These are phyloP conservation scores for Dolichotis patagonum DNA, from an alignment of 2,113 vertebrate genomes.

Conservation along the genomic window DNA sequence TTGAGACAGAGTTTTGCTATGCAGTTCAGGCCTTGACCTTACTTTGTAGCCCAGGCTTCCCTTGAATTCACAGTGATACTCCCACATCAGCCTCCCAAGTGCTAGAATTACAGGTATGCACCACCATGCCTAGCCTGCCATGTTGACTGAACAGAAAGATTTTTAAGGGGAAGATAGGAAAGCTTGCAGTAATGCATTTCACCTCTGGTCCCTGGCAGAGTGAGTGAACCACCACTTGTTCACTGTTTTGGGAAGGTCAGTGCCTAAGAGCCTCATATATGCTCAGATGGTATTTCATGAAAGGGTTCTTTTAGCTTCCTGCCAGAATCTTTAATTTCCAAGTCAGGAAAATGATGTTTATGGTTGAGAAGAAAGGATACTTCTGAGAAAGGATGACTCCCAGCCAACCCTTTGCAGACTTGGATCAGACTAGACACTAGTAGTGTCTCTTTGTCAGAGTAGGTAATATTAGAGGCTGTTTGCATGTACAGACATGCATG, in stretches of 20 bases:
- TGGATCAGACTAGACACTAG: neutral
- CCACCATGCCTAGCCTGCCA: conserved; percentile 32
- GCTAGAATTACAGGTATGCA: neutral
- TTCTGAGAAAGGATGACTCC: conserved; percentile 68
- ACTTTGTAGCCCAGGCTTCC: neutral
- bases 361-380: neutral
- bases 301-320: conserved; percentile 56
- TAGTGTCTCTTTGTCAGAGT: neutral
- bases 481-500: neutral
- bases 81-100: neutral
- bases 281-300: conserved; percentile 60
- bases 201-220: neutral
- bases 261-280: neutral
- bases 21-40: neutral
- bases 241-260: neutral
- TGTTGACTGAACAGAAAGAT: conserved; percentile 43
- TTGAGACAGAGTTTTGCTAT: neutral
- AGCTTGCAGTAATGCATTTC: conserved; percentile 21
- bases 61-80: neutral
- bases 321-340: conserved; percentile 63
- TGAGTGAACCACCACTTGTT: neutral
- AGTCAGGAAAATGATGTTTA: conserved; percentile 45
- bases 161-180: neutral
- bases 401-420: conserved; percentile 74
- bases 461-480: neutral